These are phyloP conservation scores for Arctocebus calabarensis DNA, from an alignment of 2,797 vertebrate genomes.

Conservation along the genomic window DNA sequence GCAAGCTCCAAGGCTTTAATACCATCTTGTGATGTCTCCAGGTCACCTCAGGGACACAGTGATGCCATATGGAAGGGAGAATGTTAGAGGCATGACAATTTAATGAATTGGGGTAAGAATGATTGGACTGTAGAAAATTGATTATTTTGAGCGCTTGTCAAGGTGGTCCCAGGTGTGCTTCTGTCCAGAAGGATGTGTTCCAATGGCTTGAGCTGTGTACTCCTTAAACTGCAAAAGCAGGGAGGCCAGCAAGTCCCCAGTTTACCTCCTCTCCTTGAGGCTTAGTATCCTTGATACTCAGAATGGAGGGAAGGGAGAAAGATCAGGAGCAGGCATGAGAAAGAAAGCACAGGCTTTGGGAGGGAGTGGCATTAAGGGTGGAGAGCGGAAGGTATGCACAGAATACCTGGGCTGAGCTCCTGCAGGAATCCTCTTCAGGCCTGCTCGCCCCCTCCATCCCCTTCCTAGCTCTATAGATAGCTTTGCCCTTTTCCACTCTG, in stretches of 20 bases:
- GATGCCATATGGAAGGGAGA: background rate
- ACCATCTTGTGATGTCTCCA: background rate
- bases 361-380: too few relatives aligned
- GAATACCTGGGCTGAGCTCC: background rate
- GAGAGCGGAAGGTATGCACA: background rate
- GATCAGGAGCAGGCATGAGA: background rate
- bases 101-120: background rate
- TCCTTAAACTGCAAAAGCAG: background rate
- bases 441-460: too few relatives aligned
- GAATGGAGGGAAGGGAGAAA: background rate
- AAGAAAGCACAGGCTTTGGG: background rate
- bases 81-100: background rate
- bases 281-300: background rate
- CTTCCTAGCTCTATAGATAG: background rate
- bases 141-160: constrained; percentile 41
- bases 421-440: background rate
- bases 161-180: background rate
- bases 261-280: background rate
- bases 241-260: background rate
- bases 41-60: background rate
- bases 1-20: background rate
- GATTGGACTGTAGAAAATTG: background rate
- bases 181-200: background rate
- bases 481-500: background rate
- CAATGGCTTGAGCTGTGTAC: background rate